These are phyloP conservation scores for Vombatus ursinus DNA, from an alignment of 2,113 vertebrate species.

Conservation along the genomic window DNA sequence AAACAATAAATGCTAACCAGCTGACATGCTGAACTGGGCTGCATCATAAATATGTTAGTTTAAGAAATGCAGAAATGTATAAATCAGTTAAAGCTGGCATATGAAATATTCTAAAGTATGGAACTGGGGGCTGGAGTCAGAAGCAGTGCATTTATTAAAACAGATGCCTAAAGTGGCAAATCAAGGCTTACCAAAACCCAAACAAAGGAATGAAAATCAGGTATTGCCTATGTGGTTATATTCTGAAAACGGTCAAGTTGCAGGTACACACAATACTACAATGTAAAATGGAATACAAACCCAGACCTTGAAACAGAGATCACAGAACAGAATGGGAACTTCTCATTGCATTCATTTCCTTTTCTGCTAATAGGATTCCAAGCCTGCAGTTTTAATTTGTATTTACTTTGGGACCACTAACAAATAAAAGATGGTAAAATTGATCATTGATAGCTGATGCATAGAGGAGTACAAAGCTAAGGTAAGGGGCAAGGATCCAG, in stretches of 20 bases:
- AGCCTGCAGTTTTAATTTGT: neutral
- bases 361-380: neutral
- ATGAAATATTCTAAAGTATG: constrained; percentile 25
- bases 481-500: neutral
- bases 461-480: neutral
- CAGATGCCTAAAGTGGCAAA: constrained; percentile 46
- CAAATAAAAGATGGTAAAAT: neutral
- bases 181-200: constrained; percentile 43
- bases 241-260: neutral
- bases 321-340: neutral
- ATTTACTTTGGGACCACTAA: constrained; percentile 12
- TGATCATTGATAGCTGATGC: constrained; percentile 9
- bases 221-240: neutral
- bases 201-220: constrained; percentile 42
- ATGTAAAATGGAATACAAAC: neutral
- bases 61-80: constrained; percentile 51
- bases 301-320: neutral
- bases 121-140: constrained; percentile 31
- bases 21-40: constrained; percentile 45
- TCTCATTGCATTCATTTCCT: neutral
- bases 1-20: constrained; percentile 54
- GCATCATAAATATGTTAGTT: constrained; percentile 68
- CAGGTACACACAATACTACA: neutral
- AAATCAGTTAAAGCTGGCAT: constrained; percentile 61
- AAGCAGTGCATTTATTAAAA: constrained; percentile 44